phyloP scores from a whole-genome alignment of 2,113 vertebrate species.

The Vulpes lagopus region DNA sequence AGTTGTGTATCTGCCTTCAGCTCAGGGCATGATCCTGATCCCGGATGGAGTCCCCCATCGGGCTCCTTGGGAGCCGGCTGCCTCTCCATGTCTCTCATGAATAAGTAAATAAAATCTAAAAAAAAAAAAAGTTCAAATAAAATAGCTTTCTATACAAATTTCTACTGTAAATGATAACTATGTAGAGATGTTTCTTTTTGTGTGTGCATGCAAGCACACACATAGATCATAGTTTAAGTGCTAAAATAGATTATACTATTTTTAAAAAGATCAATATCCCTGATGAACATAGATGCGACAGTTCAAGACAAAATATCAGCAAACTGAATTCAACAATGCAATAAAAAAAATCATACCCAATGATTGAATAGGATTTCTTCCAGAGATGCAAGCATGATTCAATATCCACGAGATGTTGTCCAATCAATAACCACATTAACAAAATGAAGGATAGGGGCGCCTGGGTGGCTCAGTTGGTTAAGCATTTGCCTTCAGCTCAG shows the following conservation, averaged over 20 bases:
- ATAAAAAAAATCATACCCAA: background rate
- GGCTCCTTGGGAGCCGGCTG: no score
- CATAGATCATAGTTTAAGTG: background rate
- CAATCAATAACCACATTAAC: background rate
- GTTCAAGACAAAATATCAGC: background rate
- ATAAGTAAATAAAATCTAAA: no score
- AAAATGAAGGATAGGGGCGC: background rate
- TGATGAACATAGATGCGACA: background rate
- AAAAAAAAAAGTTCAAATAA: background rate
- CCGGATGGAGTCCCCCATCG: no score
- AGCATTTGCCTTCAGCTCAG: no score
- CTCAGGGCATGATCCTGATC: no score
- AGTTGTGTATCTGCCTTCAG: no score
- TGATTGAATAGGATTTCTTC: background rate
- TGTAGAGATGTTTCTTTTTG: background rate
- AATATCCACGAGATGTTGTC: background rate
- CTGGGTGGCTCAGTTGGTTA: no score
- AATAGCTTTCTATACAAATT: background rate
- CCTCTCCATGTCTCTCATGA: no score
- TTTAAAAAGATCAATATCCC: background rate
- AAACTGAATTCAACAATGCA: background rate
- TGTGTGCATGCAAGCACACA: background rate
- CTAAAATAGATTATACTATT: background rate
- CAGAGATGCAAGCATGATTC: background rate
- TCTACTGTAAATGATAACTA: background rate